Percentiles rank a stretch among this genome's conserved stretches.
phyloP scores from a whole-genome alignment of 2,113 vertebrate species.

The Electrona antarctica region DNA sequence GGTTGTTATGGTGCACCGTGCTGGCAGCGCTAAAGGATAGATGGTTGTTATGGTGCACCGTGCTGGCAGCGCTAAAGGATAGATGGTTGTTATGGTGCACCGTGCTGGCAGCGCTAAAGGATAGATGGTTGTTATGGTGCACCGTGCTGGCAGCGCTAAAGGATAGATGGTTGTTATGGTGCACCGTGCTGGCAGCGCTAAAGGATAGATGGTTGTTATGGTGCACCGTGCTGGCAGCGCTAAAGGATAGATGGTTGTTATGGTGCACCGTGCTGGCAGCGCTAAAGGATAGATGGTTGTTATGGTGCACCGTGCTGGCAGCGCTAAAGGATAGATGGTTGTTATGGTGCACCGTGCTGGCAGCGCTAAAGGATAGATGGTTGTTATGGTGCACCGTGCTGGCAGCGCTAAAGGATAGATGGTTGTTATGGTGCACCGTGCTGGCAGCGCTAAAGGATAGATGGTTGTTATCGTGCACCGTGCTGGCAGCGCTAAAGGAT shows the following conservation, averaged over 20 bases:
- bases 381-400: constrained; percentile 16
- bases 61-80: constrained; percentile 25
- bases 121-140: constrained; percentile 10
- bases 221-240: constrained; percentile 18
- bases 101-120: constrained; percentile 24
- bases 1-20: constrained; percentile 7
- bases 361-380: constrained; percentile 19
- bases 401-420: constrained; percentile 21
- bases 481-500: constrained; percentile 25
- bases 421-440: constrained; percentile 7
- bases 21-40: constrained; percentile 23
- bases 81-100: constrained; percentile 10
- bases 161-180: constrained; percentile 10
- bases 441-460: constrained; percentile 23
- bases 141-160: constrained; percentile 25
- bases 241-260: constrained; percentile 18
- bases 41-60: constrained; percentile 8
- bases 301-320: constrained; percentile 19
- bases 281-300: constrained; percentile 16
- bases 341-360: constrained; percentile 15
- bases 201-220: constrained; percentile 13
- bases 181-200: constrained; percentile 23
- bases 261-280: constrained; percentile 19
- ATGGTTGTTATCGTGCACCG: constrained; percentile 9
- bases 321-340: constrained; percentile 17